Evolutionary conservation across 2,888 invertebrate species (phyloP), one percentile per base, ranked within the genome.

Genomic region (Nemotelus nigrinus): DNA sequence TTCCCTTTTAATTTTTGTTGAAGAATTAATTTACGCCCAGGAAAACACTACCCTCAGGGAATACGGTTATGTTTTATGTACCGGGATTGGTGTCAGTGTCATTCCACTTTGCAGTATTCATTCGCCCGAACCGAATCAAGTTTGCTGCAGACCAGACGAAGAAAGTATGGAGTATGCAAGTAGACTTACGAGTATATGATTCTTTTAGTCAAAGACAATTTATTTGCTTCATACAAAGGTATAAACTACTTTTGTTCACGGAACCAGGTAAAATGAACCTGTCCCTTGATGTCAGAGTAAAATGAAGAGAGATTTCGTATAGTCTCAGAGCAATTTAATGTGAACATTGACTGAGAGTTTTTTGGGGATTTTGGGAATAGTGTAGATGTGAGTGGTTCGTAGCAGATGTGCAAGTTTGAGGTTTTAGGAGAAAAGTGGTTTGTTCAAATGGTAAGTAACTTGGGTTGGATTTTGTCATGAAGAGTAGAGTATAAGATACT

Each of bases 21-120:
- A 60, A 63, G 63, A 74, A 74, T 74, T 74, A 74, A 74, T 74
- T 74, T 74, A 45, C 47, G 63, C 74, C 48, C 74, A 47, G 43
- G 41, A 50, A 60, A 43, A 63, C 44, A 63, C 57, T 63, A 48
- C 74, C 74, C 74, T 74, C 7, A 48, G 74, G 74, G 57, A 74
- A 47, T 47, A 3, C 44, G 10, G n/a, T 57, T 44, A 47, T 74
- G 74, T 63, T 60, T 25, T 25, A 25, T 25, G 25, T 25, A 25
- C 25, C 25, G 25, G 25, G 25, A 25, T 25, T 25, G 25, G 25
- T 25, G 25, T 25, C 25, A 25, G 7, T 72, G 72, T 74, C 74
- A 63, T 48, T 41, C 45, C 25, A 72, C 57, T 47, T 44, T 10
- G 10, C n/a, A 44, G 8, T 10, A 39, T 6, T 57, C n/a, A 44